phyloP scores from a whole-genome alignment of 2,797 vertebrate species.

The Lagocephalus sceleratus region DNA sequence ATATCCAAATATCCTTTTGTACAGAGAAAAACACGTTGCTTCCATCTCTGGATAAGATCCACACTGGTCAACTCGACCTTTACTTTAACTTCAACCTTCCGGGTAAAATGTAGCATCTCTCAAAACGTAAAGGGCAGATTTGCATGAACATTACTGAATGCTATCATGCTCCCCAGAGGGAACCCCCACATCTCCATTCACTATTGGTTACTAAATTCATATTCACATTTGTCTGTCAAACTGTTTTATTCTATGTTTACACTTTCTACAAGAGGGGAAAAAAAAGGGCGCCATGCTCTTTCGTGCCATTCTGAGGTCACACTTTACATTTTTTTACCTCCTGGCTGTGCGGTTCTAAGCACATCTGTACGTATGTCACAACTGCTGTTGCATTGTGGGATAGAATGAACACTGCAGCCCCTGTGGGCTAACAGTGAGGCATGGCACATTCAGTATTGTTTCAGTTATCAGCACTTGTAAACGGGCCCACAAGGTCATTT shows the following conservation, averaged over 20 bases:
- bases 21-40: neutral
- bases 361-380: conserved; percentile 16
- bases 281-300: conserved; percentile 27
- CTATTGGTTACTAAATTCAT: neutral
- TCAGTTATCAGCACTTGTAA: conserved; percentile 13
- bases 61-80: conserved; percentile 38
- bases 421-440: neutral
- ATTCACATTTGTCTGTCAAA: neutral
- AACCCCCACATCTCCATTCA: neutral
- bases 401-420: conserved; percentile 3
- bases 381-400: neutral
- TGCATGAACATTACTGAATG: conserved; percentile 31
- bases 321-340: conserved; percentile 32
- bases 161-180: conserved; percentile 25
- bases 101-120: conserved; percentile 22
- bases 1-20: neutral
- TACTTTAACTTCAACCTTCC: conserved; percentile 23
- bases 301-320: conserved; percentile 19
- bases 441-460: conserved; percentile 13
- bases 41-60: conserved; percentile 5
- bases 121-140: conserved; percentile 47
- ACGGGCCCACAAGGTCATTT: conserved; percentile 20
- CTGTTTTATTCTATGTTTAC: conserved; percentile 16
- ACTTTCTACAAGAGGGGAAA: conserved; percentile 4
- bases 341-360: conserved; percentile 2